These are phyloP conservation scores for Rhodinocichla rosea DNA, from an alignment of 2,113 vertebrate species.

Conservation along the genomic window DNA sequence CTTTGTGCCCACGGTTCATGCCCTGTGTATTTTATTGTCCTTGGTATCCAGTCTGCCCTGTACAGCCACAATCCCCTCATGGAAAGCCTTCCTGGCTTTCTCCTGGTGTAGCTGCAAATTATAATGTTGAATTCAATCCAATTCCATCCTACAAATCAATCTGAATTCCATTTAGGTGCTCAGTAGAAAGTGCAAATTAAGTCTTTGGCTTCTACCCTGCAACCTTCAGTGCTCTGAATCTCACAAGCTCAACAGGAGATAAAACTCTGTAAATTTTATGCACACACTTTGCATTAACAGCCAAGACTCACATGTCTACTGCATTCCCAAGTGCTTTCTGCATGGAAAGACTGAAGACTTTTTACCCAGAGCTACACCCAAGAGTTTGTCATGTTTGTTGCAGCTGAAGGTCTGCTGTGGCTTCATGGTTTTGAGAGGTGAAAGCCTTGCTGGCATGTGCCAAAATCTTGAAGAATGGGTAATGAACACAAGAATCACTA, in stretches of 20 bases:
- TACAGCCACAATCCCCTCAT: accelerated
- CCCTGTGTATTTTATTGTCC: background rate
- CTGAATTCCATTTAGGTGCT: background rate
- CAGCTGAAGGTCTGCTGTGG: background rate
- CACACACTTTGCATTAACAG: background rate
- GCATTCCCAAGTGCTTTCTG: background rate
- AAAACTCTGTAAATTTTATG: background rate
- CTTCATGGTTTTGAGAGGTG: background rate
- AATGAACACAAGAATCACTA: background rate
- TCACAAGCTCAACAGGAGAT: background rate
- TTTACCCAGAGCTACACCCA: background rate
- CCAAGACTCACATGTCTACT: background rate
- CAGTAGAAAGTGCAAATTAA: background rate
- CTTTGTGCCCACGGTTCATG: background rate
- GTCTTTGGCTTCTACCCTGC: background rate
- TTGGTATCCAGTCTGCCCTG: background rate
- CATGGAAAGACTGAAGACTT: background rate
- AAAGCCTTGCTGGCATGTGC: background rate
- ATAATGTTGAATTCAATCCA: background rate
- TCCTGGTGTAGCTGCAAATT: background rate
- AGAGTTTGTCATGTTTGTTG: background rate
- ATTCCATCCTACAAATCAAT: background rate
- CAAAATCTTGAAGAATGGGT: background rate
- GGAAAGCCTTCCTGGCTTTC: background rate
- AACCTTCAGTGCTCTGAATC: background rate